Evolutionary conservation across 2,888 invertebrate genomes (phyloP).

Genomic region (Monochamus alternatus): DNA sequence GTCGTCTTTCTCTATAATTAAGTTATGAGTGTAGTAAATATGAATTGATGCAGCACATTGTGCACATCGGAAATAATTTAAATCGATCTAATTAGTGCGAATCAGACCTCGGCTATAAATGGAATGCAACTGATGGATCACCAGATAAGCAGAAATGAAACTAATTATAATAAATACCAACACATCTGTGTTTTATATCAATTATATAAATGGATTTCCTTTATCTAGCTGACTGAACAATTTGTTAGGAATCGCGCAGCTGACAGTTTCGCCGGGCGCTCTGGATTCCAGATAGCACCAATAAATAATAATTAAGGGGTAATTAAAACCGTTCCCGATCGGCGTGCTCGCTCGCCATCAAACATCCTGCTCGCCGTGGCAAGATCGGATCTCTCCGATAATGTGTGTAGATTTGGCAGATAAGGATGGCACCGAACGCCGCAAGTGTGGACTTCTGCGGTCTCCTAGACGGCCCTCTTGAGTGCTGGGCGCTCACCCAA

Average conservation of each 20-base stretch:
- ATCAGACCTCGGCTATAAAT: constrained; percentile 38
- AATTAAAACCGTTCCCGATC: constrained; percentile 45
- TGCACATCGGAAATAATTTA: constrained; percentile 17
- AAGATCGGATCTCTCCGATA: constrained; percentile 47
- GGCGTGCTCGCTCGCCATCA: constrained; percentile 42
- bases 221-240: constrained; percentile 51
- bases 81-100: constrained; percentile 44
- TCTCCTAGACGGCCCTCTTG: constrained; percentile 19
- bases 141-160: constrained; percentile 41
- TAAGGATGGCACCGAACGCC: constrained; percentile 42
- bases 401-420: constrained; percentile 48
- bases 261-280: constrained; percentile 53
- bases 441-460: constrained; percentile 47
- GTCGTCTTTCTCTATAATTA: neutral
- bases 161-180: constrained; percentile 51
- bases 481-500: constrained; percentile 35
- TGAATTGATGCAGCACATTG: constrained; percentile 1
- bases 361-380: constrained; percentile 38
- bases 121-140: constrained; percentile 43
- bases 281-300: constrained; percentile 49
- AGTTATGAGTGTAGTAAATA: neutral
- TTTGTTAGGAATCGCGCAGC: constrained; percentile 55
- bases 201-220: constrained; percentile 56
- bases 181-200: constrained; percentile 54
- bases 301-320: constrained; percentile 55